Base-by-base conservation (phyloP, 2,888 invertebrate species). In the Mongoloraphidia duomilia region DNA sequence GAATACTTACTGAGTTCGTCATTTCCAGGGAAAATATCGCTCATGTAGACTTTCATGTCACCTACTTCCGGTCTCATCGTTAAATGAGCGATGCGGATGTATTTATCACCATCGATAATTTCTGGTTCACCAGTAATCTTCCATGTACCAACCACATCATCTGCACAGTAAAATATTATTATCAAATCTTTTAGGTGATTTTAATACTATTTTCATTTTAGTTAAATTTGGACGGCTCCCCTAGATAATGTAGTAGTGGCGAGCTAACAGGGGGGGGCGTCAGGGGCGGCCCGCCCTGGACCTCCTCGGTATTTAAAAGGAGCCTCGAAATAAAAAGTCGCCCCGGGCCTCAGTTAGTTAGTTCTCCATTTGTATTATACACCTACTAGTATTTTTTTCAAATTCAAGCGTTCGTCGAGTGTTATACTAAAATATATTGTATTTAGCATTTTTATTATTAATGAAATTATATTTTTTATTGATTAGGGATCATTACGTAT, bases 21-120 rank as follows among this genome's bases (percentile, higher is more conserved):
- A 57, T 79, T 78, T 57, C 81, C 76, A 49, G 75, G 71, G 58
- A 77, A 73, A 9, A 78, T 59, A 50, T 81, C 80, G 34, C 69
- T 71, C 46, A 81, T 71, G 58, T 70, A 70, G 26, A 79, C 65
- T 50, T 71, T 72, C 75, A 84, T 73, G 50, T 71, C 71, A 13
- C 77, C 76, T 12, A 84, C 68, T 58, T 80, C 79, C 5, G 83
- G 82, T 36, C 72, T 68, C 66, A 79, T 68, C 60, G 73, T 73
- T 59, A 81, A 78, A 12, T 75, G 74, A 26, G 73, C 70, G n/a
- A 80, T 65, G 53, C 70, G 68, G 55, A 80, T 55, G 60, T 72
- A 77, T 6, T 72, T 72, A 44, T 75, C 73, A 9, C 71, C 70
- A 53, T 75, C 69, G 43, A 66, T 71, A 54, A 69, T 69, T 56